A percentile compares a stretch with the other conserved stretches of the same genome.
Conservation (phyloP, 2,113 vertebrate genomes). For the Petaurus breviceps region DNA sequence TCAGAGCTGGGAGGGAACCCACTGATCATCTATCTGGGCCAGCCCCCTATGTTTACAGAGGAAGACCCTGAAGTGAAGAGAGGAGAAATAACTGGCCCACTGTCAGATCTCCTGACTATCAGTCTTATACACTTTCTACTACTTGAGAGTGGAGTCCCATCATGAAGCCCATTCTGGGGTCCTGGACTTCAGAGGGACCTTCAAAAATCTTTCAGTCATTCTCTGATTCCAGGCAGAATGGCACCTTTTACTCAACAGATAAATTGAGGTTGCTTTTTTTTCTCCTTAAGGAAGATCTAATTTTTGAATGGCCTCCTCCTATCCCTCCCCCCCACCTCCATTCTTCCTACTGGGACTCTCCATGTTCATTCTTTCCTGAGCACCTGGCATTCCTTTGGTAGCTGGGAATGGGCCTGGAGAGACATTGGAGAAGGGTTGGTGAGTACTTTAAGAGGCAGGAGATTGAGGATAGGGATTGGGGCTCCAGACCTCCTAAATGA, state of each 20-base stretch:
- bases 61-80: not conserved
- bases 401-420: not conserved
- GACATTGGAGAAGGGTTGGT: not conserved
- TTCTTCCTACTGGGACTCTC: not conserved
- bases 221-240: not conserved
- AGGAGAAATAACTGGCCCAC: not conserved
- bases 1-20: not conserved
- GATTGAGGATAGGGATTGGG: not conserved
- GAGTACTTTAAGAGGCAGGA: not conserved
- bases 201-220: not conserved
- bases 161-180: not conserved
- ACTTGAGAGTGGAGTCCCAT: not conserved
- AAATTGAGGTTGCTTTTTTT: not conserved
- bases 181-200: not conserved
- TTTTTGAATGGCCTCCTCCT: not conserved
- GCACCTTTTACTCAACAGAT: not conserved
- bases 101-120: not conserved
- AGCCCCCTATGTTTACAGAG: not conserved
- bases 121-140: not conserved
- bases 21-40: not conserved
- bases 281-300: not conserved
- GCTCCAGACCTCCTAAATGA: not conserved
- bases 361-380: not conserved
- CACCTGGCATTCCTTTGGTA: not conserved
- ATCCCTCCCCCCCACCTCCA: not conserved